These are phyloP conservation scores for Netelia virgata DNA, from an alignment of 2,888 invertebrate species.

Conservation along the genomic window DNA sequence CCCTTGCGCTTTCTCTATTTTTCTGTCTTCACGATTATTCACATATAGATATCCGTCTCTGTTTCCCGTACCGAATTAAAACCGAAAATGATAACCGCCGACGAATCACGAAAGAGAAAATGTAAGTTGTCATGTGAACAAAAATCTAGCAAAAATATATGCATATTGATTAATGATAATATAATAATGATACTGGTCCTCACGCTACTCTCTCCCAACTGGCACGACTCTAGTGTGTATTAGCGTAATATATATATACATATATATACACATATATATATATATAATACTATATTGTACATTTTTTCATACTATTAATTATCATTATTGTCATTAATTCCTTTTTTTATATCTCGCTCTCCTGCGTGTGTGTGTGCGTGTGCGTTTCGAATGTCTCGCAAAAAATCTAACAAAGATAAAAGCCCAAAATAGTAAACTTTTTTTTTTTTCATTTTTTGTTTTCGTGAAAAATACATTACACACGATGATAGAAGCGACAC, in stretches of 20 bases:
- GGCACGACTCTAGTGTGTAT: constrained; percentile 85
- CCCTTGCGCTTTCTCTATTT: constrained; percentile 33
- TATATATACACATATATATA: constrained; percentile 58
- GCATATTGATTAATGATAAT: constrained; percentile 63
- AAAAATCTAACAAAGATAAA: constrained; percentile 36
- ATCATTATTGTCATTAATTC: constrained; percentile 45
- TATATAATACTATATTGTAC: constrained; percentile 43
- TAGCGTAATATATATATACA: constrained; percentile 71
- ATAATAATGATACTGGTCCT: constrained; percentile 76
- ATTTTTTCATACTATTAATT: constrained; percentile 37
- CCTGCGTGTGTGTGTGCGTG: constrained; percentile 50
- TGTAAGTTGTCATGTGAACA: constrained; percentile 83
- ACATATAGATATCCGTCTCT: constrained; percentile 58
- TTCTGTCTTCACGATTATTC: constrained; percentile 40
- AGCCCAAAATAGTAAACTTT: too few relatives aligned
- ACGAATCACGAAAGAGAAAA: constrained; percentile 83
- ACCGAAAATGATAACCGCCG: constrained; percentile 71
- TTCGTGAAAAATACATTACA: not conserved
- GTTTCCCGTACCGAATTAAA: constrained; percentile 55
- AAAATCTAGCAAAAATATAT: constrained; percentile 79
- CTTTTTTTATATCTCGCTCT: constrained; percentile 57
- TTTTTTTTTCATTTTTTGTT: too few relatives aligned
- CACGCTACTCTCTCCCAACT: constrained; percentile 86
- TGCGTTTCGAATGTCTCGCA: constrained; percentile 67
- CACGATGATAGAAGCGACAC: constrained; percentile 22